These are phyloP conservation scores for Ips typographus DNA, from an alignment of 1,140 invertebrate genomes.

Conservation along the genomic window DNA sequence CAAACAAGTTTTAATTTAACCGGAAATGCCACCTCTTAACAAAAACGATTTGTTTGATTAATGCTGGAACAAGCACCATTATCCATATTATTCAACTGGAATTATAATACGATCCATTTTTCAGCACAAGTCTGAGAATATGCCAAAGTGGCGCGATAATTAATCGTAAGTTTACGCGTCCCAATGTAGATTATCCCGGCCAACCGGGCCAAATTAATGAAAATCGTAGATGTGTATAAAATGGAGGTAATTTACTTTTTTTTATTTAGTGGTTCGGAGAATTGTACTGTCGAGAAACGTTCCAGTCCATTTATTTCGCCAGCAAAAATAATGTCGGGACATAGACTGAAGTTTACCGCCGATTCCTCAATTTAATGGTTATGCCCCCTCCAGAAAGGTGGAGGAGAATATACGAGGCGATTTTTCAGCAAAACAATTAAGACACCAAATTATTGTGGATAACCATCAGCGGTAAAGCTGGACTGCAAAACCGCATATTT, in stretches of 20 bases:
- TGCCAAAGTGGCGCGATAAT: neutral
- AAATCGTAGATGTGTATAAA: neutral
- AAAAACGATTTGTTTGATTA: neutral
- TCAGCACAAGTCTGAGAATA: conserved; percentile 1
- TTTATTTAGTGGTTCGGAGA: conserved; percentile 3
- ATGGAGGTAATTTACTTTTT: conserved; percentile 2
- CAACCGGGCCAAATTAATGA: conserved; percentile 1
- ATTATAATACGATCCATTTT: conserved; percentile 5
- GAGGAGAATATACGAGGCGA: neutral
- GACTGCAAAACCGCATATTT: too few relatives aligned
- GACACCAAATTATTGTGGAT: too few relatives aligned
- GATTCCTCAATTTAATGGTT: neutral
- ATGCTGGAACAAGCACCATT: conserved; percentile 1
- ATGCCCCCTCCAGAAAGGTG: neutral
- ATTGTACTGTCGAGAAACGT: conserved; percentile 4
- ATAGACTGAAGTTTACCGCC: conserved; percentile 1
- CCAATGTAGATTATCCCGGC: neutral
- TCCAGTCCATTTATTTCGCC: neutral
- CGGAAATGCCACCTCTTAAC: too few relatives aligned
- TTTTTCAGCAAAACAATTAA: too few relatives aligned
- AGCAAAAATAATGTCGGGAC: neutral
- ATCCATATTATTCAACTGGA: conserved; percentile 5
- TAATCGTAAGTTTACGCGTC: neutral
- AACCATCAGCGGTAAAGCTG: too few relatives aligned
- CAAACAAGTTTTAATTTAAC: neutral